phyloP scores from a whole-genome alignment of 2,888 invertebrate genomes.

The Drosophila neutralis region DNA sequence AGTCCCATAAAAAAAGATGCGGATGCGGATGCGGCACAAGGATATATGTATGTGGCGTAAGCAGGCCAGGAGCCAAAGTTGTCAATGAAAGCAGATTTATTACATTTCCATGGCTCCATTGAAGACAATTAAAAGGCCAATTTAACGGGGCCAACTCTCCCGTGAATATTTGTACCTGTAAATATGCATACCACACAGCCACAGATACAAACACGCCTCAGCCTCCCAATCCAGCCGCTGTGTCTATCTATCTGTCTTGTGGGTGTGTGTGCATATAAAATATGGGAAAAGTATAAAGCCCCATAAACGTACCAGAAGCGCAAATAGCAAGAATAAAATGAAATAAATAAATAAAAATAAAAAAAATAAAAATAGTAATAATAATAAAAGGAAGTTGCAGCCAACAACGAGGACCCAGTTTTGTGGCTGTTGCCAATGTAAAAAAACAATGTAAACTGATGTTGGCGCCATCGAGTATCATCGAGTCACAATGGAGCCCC shows the following conservation, averaged over 20 bases:
- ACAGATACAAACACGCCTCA: too few relatives aligned
- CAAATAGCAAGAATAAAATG: constrained; percentile 30
- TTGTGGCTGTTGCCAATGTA: constrained; percentile 60
- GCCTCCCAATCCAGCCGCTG: not conserved
- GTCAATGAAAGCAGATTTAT: constrained; percentile 65
- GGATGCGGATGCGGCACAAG: not conserved
- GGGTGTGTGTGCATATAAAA: constrained; percentile 39
- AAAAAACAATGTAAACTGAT: constrained; percentile 33
- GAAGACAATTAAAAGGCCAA: constrained; percentile 69
- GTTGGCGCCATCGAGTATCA: constrained; percentile 40
- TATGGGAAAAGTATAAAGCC: constrained; percentile 51
- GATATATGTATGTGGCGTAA: not conserved
- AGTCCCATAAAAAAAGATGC: not conserved
- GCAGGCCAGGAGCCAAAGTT: constrained; percentile 16
- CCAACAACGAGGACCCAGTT: constrained; percentile 63
- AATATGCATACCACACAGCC: constrained; percentile 6
- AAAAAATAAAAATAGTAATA: constrained; percentile 7
- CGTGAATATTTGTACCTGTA: constrained; percentile 22
- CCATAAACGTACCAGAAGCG: constrained; percentile 23
- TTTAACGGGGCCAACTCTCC: constrained; percentile 30
- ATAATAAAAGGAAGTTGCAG: constrained; percentile 54
- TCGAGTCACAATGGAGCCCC: constrained; percentile 45
- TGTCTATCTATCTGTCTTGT: not conserved
- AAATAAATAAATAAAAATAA: constrained; percentile 20
- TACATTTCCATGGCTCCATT: constrained; percentile 41